Evolutionary conservation across 92 coral and sea anemone genomes (phyloP), one percentile per base, ranked within the genome.

Genomic region (Galaxea fascicularis): DNA sequence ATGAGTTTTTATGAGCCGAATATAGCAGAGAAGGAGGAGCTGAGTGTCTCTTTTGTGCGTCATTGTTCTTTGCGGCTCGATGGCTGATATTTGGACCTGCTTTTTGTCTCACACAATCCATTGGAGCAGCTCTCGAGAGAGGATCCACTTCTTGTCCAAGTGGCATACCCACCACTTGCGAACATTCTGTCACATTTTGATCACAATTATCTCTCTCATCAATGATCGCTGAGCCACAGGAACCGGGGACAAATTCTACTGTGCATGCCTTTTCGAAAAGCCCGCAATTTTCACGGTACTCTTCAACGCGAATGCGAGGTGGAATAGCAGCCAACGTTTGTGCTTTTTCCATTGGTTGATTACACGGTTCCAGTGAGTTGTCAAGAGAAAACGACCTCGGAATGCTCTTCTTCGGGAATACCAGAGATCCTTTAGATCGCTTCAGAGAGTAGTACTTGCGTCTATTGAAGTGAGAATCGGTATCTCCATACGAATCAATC

Each of bases 401-500:
- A 15, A 83, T 56, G 25, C 27, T 69, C 71, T 56, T 82, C 10
- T 84, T 88, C 41, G 95, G 95, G 51, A 77, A 91, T 21, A 94
- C 71, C 73, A 94, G 72, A 0, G 91, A 80, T 10, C 93, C 93
- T 46, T 91, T 89, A 10, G 98, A 94, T 30, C 98, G 94, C 73
- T 91, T 89, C 78, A 94, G 75, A 28, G 98, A 94, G 60, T 92
- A 78, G 68, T 94, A 90, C 84, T 89, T 92, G n/a, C 82, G 67
- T 10, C 73, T 45, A 25, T 64, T 78, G 35, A 62, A 58, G 12
- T 78, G 71, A 52, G 69, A 16, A 31, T 76, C 86, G 79, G 51
- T 63, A 58, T 91, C 95, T 26, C 74, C 44, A 58, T 65, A 91
- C 21, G 92, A 90, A 74, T 79, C 89, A 39, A 86, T 84, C 41